phyloP scores from a whole-genome alignment of 2,888 invertebrate genomes.

The Amphipoea lucens region DNA sequence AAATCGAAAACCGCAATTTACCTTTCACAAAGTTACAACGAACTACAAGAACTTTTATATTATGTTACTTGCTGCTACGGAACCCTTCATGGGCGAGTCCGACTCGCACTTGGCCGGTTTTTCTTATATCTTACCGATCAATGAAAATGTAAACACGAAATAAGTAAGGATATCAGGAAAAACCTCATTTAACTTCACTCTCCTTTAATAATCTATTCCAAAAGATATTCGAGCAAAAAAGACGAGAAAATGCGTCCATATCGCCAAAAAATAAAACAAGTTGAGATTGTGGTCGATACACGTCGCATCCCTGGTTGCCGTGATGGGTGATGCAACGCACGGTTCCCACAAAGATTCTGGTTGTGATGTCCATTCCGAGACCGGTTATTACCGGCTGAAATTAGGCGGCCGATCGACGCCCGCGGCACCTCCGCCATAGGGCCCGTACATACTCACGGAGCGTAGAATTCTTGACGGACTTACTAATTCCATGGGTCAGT shows the following conservation, averaged over 20 bases:
- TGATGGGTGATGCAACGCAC: constrained; percentile 74
- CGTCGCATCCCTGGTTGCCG: constrained; percentile 69
- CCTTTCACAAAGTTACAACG: too few species aligned
- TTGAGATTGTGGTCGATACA: constrained; percentile 8
- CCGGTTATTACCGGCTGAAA: constrained; percentile 84
- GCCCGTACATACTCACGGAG: constrained; percentile 42
- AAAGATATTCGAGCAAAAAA: not conserved
- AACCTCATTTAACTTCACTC: not conserved
- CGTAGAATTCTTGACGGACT: not conserved
- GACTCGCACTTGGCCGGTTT: too few species aligned
- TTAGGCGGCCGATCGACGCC: constrained; percentile 80
- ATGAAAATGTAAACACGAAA: not conserved
- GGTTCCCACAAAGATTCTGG: constrained; percentile 88
- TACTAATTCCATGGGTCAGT: not conserved
- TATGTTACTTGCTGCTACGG: too few species aligned
- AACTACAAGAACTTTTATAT: too few species aligned
- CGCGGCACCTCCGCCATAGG: constrained; percentile 68
- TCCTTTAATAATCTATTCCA: not conserved
- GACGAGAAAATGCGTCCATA: not conserved
- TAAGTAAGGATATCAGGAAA: not conserved
- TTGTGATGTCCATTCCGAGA: constrained; percentile 78
- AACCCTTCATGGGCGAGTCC: too few species aligned
- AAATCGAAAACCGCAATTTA: too few species aligned
- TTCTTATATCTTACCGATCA: not conserved
- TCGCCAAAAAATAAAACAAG: not conserved